Base-by-base conservation (phyloP, 2,888 invertebrate genomes). In the Amphipyra tragopoginis region DNA sequence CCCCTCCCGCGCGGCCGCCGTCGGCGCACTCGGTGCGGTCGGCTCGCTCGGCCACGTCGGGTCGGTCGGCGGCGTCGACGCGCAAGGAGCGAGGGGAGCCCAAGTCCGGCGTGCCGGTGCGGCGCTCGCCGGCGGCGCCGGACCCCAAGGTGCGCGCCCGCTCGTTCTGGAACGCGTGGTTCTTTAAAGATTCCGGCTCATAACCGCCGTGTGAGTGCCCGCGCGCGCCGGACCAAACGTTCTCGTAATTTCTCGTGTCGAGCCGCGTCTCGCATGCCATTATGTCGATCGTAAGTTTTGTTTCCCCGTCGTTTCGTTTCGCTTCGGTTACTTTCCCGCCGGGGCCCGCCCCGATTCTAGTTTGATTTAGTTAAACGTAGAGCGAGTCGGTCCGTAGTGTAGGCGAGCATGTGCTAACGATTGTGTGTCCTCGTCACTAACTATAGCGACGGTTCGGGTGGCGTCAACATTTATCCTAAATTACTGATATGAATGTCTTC, bases 121-220 rank as follows among this genome's bases (percentile, higher is more conserved):
- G 84, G 73, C 90, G 86, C 88, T 84, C 88, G 91, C 82, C 82
- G 70, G 88, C 93, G 75, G 75, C 81, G 79, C 74, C 79, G 88
- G 96, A 96, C 87, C 84, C 88, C 87, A 97, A 97, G 97, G 97
- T 97, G 96, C 97, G 97, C 90, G 86, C 92, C 83, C 95, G 96
- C 90, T 95, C 95, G 91, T 96, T 96, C 95, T 97, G 96, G 97
- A 96, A 95, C 94, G 55, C 79, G 67, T 92, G 89, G 90, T 92
- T 96, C 95, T 95, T 94, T 93, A 95, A 95, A 89, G 95, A 95
- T 80, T 81, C 85, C 80, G 80, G 80, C 78, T 75, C 79, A 61
- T 79, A 79, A 60, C 40, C 59, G 65, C 67, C 76, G 79, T 54
- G 69, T 48, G 72, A 69, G 74, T 70, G 72, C 72, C 75, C 72